phyloP scores from a whole-genome alignment of 2,888 invertebrate species.

The Pinctada fucata region DNA sequence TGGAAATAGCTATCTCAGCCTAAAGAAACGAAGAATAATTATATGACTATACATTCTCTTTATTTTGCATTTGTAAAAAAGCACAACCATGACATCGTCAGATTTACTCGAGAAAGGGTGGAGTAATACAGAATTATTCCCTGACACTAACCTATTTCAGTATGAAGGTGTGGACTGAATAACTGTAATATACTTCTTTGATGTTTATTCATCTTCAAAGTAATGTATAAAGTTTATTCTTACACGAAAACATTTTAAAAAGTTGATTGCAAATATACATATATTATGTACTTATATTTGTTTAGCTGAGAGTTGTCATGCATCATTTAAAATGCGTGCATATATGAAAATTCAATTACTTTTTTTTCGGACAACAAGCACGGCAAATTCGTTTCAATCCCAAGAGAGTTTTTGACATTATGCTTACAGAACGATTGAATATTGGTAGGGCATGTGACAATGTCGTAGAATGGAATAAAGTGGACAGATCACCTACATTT shows the following conservation, averaged over 20 bases:
- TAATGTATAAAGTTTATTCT: not conserved
- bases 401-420: not conserved
- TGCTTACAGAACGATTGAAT: not conserved
- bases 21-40: not conserved
- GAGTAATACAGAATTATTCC: no score
- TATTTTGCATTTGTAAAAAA: no score
- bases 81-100: no score
- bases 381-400: not conserved
- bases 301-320: not conserved
- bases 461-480: not conserved
- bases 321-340: not conserved
- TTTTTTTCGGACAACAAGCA: not conserved
- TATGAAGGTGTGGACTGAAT: no score
- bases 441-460: not conserved
- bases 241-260: not conserved
- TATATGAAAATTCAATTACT: not conserved
- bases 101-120: no score
- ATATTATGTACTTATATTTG: not conserved
- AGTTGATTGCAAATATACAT: not conserved
- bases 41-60: no score
- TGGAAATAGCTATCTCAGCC: not conserved
- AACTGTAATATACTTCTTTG: no score
- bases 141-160: no score
- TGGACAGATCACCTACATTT: not conserved
- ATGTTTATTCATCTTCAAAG: not conserved